phyloP scores from a whole-genome alignment of 2,113 vertebrate species.

The Xiphorhynchus elegans region DNA sequence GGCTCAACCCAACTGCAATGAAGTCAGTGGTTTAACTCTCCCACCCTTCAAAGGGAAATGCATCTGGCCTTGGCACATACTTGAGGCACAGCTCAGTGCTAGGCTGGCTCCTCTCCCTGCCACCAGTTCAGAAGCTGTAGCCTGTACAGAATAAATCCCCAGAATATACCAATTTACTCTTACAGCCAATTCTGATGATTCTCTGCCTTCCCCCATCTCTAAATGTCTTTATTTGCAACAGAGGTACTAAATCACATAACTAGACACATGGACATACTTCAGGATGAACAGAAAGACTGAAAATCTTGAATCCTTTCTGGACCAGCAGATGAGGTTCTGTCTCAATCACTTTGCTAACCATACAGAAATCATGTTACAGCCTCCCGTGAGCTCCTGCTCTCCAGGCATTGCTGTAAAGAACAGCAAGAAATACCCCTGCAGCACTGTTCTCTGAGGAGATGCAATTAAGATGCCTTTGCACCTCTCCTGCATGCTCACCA shows the following conservation, averaged over 20 bases:
- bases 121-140: background rate
- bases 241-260: background rate
- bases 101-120: background rate
- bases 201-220: background rate
- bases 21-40: slow-evolving; percentile 22
- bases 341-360: background rate
- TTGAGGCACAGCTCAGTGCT: background rate
- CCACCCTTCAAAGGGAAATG: background rate
- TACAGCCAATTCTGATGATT: background rate
- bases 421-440: background rate
- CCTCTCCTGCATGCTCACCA: background rate
- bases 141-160: background rate
- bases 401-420: background rate
- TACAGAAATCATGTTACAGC: background rate
- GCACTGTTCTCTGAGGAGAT: background rate
- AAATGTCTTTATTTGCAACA: background rate
- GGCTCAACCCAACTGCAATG: slow-evolving; percentile 7
- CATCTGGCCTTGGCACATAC: background rate
- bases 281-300: background rate
- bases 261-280: background rate
- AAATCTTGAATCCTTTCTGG: background rate
- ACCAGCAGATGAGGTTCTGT: background rate
- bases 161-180: background rate
- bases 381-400: background rate
- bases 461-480: background rate